Evolutionary conservation across 2,113 vertebrate species (phyloP), one percentile per base, ranked within the genome.

Genomic region (Eretmochelys imbricata): DNA sequence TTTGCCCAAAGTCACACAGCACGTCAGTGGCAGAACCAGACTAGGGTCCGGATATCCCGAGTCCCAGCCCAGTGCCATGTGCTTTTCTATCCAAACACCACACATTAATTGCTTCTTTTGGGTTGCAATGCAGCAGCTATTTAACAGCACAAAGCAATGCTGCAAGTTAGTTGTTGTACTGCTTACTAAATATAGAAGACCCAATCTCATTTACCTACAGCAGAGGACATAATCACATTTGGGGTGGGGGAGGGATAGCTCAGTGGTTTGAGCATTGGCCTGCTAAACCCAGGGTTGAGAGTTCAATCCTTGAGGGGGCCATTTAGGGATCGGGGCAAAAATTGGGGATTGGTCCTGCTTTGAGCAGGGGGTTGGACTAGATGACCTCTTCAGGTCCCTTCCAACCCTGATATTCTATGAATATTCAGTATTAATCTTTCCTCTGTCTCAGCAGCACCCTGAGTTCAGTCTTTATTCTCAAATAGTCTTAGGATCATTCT

Each of bases 71-170:
- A 20, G 1, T 65, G 8, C 5, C 80, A 54, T 9, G 78, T 42
- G 8, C 35, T 87, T 89, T 89, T 65, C 82, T 54, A n/a, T 0
- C 2, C 5, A 89, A 48, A 4, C 0, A 0, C 13, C 6, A 20
- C 1, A 48, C 1, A 1, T 85, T 14, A 13, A 62, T 87, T 3
- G 53, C 31, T 55, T 31, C 31, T 4, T 54, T 79, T 19, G 1
- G 22, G 55, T 49, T 59, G 42, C 31, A 84, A 76, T 94, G 57
- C 87, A 53, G 1, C 17, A 38, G 6, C 76, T 62, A 46, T 54
- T 88, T 65, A 87, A 82, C 2, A 85, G 5, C 19, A 91, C 0
- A 57, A 25, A 78, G 2, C 25, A 90, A 82, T 24, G 11, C 19
- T 79, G 8, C 54, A 1, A 4, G 50, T 42, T 59, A 69, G 29